Evolutionary conservation across 2,888 invertebrate genomes (phyloP).

Genomic region (Cantharis lateralis): DNA sequence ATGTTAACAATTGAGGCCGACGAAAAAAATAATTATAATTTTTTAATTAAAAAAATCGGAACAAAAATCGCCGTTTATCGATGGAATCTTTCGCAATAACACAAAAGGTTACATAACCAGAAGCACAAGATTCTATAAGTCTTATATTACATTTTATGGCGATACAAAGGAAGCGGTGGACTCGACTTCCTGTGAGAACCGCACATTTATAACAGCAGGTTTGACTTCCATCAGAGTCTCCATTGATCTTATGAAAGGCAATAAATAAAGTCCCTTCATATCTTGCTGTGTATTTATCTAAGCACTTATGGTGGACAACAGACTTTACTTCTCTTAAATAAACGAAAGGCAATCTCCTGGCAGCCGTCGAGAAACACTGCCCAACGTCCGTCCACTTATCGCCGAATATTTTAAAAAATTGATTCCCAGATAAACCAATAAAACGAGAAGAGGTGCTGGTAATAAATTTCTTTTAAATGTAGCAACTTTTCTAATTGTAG

Average conservation of each 20-base stretch:
- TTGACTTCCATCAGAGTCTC: constrained; percentile 25
- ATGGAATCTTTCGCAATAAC: not conserved
- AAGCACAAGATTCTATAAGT: constrained; percentile 11
- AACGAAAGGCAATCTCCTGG: not conserved
- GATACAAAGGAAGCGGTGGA: constrained; percentile 23
- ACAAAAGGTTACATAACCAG: constrained; percentile 12
- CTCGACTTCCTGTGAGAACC: constrained; percentile 27
- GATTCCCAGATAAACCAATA: not conserved
- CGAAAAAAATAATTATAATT: not conserved
- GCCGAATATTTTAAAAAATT: not conserved
- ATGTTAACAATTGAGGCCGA: not conserved
- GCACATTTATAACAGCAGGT: constrained; percentile 21
- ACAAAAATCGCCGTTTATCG: not conserved
- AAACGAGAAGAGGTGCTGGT: not conserved
- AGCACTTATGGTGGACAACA: constrained; percentile 24
- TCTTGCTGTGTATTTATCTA: constrained; percentile 19
- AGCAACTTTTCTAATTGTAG: not conserved
- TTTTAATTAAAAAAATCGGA: not conserved
- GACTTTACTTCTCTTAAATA: constrained; percentile 20
- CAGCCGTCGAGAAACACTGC: not conserved
- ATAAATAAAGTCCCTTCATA: constrained; percentile 25
- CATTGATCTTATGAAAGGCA: constrained; percentile 22
- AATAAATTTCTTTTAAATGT: not conserved
- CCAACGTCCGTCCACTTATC: not conserved
- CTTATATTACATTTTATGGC: constrained; percentile 23